Evolutionary conservation across 2,797 vertebrate species (phyloP).

Genomic region (Chiloscyllium punctatum): DNA sequence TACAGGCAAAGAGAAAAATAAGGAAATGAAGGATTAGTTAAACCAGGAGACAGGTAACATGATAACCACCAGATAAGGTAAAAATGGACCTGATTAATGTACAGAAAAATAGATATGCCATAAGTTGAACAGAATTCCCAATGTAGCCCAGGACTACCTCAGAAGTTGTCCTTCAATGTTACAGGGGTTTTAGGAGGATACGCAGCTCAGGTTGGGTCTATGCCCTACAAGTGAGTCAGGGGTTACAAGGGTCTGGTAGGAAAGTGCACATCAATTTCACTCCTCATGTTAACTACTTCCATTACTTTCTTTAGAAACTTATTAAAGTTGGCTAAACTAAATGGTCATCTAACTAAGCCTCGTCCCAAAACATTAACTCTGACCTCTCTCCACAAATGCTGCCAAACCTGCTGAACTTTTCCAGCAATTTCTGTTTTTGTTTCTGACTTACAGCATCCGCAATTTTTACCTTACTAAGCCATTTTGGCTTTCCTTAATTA

Average conservation of each 20-base stretch:
- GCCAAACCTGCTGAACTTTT: no score
- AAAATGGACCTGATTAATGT: neutral
- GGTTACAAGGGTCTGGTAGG: neutral
- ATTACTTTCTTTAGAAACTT: no score
- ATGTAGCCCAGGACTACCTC: neutral
- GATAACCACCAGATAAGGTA: neutral
- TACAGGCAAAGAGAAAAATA: neutral
- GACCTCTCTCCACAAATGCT: no score
- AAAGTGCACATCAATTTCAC: neutral
- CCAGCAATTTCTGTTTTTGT: no score
- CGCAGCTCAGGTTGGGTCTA: neutral
- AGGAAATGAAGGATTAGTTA: neutral
- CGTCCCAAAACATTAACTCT: no score
- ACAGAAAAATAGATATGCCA: neutral
- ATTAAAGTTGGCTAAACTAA: no score
- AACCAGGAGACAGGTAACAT: neutral
- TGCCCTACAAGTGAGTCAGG: neutral
- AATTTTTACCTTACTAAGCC: no score
- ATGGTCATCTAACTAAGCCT: no score
- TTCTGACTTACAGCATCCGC: no score
- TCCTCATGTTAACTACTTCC: no score
- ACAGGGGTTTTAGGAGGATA: neutral
- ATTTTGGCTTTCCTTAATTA: no score
- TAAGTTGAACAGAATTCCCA: neutral
- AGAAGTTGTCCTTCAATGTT: neutral